phyloP scores from a whole-genome alignment of 2,888 invertebrate genomes.

The Amblyjoppa proteus region DNA sequence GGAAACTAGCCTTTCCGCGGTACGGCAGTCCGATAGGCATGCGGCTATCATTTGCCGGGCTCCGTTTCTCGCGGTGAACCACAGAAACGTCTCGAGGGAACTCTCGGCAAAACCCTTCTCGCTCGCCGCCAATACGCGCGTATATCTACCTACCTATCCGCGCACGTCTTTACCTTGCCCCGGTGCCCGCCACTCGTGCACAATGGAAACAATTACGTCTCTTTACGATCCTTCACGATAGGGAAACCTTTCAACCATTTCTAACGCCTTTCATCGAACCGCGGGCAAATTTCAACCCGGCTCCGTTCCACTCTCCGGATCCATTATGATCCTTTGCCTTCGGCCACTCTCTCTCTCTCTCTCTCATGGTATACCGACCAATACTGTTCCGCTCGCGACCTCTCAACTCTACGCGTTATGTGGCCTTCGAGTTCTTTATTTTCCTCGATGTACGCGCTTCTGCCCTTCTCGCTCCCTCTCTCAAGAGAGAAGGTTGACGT shows the following conservation, averaged over 20 bases:
- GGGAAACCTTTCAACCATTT: conserved; percentile 66
- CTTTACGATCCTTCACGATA: conserved; percentile 60
- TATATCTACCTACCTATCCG: conserved; percentile 5
- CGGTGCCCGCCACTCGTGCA: conserved; percentile 44
- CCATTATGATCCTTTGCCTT: conserved; percentile 32
- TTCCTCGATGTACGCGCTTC: background rate
- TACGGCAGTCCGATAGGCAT: background rate
- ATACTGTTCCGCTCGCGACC: conserved; percentile 1
- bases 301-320: conserved; percentile 40
- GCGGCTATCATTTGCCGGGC: conserved; percentile 13
- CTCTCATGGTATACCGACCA: background rate
- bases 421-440: conserved; percentile 2
- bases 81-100: conserved; percentile 38
- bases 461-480: background rate
- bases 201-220: conserved; percentile 76
- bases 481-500: background rate
- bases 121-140: conserved; percentile 17
- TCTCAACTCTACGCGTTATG: background rate
- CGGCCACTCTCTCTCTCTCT: background rate
- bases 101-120: conserved; percentile 11
- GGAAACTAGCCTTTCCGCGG: conserved; percentile 14
- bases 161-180: background rate
- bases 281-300: conserved; percentile 69
- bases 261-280: conserved; percentile 69
- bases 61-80: conserved; percentile 27